Conservation (phyloP, 1,140 invertebrate species). For the Phocides pigmalion region DNA sequence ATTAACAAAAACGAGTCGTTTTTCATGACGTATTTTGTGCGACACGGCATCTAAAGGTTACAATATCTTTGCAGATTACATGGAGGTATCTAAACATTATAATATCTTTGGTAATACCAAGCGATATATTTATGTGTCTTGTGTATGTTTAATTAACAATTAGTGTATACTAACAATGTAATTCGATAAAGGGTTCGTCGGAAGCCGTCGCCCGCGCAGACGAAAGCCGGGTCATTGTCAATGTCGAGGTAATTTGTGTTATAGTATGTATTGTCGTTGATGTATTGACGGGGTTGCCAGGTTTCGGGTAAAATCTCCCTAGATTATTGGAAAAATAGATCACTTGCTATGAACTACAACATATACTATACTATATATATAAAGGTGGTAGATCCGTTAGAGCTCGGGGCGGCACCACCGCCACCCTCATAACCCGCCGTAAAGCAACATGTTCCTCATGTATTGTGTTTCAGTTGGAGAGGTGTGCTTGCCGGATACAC, state of each 20-base stretch:
- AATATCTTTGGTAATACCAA: neutral
- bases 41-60: neutral
- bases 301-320: neutral
- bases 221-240: constrained; percentile 81
- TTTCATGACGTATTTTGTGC: neutral
- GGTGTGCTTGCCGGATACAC: too few relatives aligned
- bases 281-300: constrained; percentile 10
- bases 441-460: too few relatives aligned
- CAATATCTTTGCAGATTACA: too few relatives aligned
- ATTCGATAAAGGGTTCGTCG: constrained; percentile 85
- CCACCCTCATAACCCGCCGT: too few relatives aligned
- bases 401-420: too few relatives aligned
- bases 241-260: constrained; percentile 76
- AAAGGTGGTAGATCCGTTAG: too few relatives aligned
- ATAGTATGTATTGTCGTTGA: constrained; percentile 18
- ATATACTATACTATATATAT: too few relatives aligned
- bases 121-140: constrained; percentile 4
- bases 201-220: constrained; percentile 88
- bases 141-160: constrained; percentile 20
- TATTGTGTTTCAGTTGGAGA: too few relatives aligned
- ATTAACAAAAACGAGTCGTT: too few relatives aligned
- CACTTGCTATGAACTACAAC: neutral
- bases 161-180: constrained; percentile 45
- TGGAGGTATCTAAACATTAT: neutral
- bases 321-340: neutral